These are phyloP conservation scores for Synanthedon vespiformis DNA, from an alignment of 2,888 invertebrate species.

Conservation along the genomic window DNA sequence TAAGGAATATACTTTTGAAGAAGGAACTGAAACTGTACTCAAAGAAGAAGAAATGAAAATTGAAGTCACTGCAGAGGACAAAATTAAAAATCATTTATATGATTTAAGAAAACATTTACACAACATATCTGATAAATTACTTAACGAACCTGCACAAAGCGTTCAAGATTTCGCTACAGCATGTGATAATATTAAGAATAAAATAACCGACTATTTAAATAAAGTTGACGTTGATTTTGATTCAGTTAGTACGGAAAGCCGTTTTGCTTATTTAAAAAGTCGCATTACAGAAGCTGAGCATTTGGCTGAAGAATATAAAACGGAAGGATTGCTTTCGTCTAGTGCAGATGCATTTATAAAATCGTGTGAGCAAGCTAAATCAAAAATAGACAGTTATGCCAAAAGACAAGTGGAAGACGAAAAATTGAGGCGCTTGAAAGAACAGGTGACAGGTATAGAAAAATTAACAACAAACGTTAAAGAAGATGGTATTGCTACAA, in stretches of 20 bases:
- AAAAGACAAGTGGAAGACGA: conserved; percentile 3
- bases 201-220: not conserved
- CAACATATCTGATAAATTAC: conserved; percentile 4
- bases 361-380: conserved; percentile 17
- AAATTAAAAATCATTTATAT: conserved; percentile 10
- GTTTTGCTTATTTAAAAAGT: conserved; percentile 14
- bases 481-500: conserved; percentile 9
- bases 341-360: conserved; percentile 17
- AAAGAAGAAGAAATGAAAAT: conserved; percentile 3
- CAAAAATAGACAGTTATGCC: conserved; percentile 15
- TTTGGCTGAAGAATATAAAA: conserved; percentile 13
- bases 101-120: conserved; percentile 15
- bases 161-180: not conserved
- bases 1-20: too few relatives aligned
- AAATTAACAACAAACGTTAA: conserved; percentile 12
- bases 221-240: not conserved
- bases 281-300: conserved; percentile 19
- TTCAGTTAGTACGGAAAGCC: conserved; percentile 4
- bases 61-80: not conserved
- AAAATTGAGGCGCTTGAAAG: conserved; percentile 14
- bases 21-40: not conserved
- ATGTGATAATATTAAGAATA: not conserved
- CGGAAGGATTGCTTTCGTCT: conserved; percentile 10
- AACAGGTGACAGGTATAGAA: conserved; percentile 15
- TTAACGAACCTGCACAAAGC: not conserved